Base-by-base conservation (phyloP, 2,113 vertebrate genomes). In the Asarcornis scutulata region DNA sequence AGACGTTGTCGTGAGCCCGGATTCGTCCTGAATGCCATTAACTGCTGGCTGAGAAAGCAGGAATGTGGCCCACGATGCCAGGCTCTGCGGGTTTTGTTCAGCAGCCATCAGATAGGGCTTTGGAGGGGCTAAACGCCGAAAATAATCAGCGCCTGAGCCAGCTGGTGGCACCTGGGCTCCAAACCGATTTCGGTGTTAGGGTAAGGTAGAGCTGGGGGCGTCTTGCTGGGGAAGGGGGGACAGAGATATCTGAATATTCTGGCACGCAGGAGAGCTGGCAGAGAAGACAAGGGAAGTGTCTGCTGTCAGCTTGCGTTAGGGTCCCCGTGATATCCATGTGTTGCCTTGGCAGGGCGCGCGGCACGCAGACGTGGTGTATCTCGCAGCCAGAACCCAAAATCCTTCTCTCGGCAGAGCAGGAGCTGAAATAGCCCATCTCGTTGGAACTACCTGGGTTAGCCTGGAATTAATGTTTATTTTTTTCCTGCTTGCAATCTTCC, bases 1-100 rank as follows among this genome's bases (percentile, higher is more conserved):
- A 96, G 95, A 95, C 90, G 74, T 89, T 93, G 74, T 59, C 96
- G 58, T 91, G 83, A 95, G 80, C 79, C 71, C 48, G 17, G 59
- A 73, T 91, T 89, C 78, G 69, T 77, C 29, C 94, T 79, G 93
- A 96, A 95, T 95, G 95, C 95, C 92, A 90, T 90, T 89, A 88
- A 71, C 80, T 93, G 85, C 91, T 77, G 89, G n/a, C 91, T 40
- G 66, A 92, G 77, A 64, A 32, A 48, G 91, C 53, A 75, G 79
- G 40, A 86, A 72, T 0, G 2, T 72, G n/a, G 78, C 89, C 79
- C 7, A 2, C 26, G 4, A 40, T 77, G 84, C 92, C 91, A 91
- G 87, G 25, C 82, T 89, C 91, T n/a, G 92, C 91, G 59, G 89
- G 95, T 74, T 84, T 91, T 72, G 50, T 82, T 88, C 73, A 84